Evolutionary conservation across 2,797 vertebrate genomes (phyloP), one percentile per base, ranked within the genome.

Genomic region (Morus bassanus): DNA sequence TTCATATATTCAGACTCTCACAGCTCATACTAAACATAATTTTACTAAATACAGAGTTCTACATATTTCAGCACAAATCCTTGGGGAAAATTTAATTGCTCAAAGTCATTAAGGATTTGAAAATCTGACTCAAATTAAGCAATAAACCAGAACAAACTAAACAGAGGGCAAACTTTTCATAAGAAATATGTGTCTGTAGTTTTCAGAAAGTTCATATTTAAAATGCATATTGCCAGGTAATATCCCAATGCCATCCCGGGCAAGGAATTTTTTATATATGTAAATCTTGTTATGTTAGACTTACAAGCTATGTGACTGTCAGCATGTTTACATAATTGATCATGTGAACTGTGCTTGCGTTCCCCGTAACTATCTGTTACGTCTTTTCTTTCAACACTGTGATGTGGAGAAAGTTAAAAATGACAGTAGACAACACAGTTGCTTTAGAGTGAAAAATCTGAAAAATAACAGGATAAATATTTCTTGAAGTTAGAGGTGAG

Each of bases 321-420:
- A 95, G 63, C 13, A 11, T 78, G 54, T 94, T 95, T 89, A 93
- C 80, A 89, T 82, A 97, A 93, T 43, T 88, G 93, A 94, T 97
- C 78, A 75, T 9, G 8, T 3, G n/a, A 77, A 57, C 73, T 95
- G 82, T 88, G 39, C 86, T 85, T 95, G 61, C 33, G 56, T 82
- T 95, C 54, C 50, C 56, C 86, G 70, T 81, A 83, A 79, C 84
- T 96, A 72, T 82, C 83, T 96, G 77, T 84, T 93, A 94, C 91
- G 69, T 83, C 37, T 77, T 88, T 96, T 88, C 83, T 74, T 94
- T 97, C 85, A 94, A 82, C 69, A 69, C 31, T 37, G 21, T 68
- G 76, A 89, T 81, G 78, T 85, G 74, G 76, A 92, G 79, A 95
- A 94, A 87, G 60, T 94, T 94, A 89, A 70, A 89, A 95, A 91